Conservation (phyloP, 2,888 invertebrate genomes). For the Eristalis tenax region DNA sequence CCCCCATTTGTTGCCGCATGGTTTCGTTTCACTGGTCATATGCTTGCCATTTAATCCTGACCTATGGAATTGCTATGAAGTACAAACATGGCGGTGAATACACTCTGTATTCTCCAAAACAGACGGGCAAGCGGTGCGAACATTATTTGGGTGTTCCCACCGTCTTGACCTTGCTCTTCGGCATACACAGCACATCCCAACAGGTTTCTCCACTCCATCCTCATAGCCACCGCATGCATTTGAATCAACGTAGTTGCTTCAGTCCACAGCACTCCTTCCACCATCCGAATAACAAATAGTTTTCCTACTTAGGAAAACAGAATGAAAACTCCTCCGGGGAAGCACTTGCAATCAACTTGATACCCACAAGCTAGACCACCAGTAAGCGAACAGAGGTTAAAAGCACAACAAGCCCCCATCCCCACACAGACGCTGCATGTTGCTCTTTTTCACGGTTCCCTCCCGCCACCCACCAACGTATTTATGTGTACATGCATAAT, state of each 20-base stretch:
- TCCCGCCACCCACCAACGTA: neutral
- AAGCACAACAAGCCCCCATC: slow-evolving; percentile 16
- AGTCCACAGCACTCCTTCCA: neutral
- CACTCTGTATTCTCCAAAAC: neutral
- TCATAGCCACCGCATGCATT: neutral
- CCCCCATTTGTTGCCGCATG: no score
- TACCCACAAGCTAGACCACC: slow-evolving; percentile 46
- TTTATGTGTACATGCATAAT: slow-evolving; percentile 33
- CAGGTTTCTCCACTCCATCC: neutral
- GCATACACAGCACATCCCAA: neutral
- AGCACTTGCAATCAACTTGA: slow-evolving; percentile 66
- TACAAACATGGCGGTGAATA: neutral
- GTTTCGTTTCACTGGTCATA: neutral
- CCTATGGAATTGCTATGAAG: neutral
- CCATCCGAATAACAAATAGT: neutral
- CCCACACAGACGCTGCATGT: slow-evolving; percentile 27
- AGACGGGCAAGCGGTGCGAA: no score
- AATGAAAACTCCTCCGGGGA: slow-evolving; percentile 40
- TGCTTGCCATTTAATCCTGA: neutral
- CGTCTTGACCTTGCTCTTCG: neutral
- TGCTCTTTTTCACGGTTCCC: slow-evolving; percentile 27
- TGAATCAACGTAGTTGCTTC: neutral
- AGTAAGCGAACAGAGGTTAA: slow-evolving; percentile 25
- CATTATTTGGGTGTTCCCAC: neutral
- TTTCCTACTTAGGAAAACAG: slow-evolving; percentile 4